Percentiles rank a stretch among this genome's conserved stretches.
These are phyloP conservation scores for Plebejus anna DNA, from an alignment of 2,888 invertebrate species.

Conservation along the genomic window DNA sequence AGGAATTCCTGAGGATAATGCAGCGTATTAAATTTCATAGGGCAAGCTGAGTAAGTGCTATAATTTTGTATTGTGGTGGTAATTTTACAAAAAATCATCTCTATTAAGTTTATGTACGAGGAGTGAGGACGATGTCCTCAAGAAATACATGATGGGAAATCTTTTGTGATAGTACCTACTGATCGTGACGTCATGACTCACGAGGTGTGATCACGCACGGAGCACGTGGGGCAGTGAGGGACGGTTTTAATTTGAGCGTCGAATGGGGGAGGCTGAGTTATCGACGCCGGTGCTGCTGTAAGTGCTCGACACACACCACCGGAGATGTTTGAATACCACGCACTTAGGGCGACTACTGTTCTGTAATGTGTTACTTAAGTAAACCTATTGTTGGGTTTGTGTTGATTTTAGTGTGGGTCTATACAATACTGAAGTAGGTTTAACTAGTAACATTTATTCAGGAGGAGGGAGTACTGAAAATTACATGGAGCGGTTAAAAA, in stretches of 20 bases:
- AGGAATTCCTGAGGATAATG: not conserved
- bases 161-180: not conserved
- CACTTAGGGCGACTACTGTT: not conserved
- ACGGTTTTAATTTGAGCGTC: constrained; percentile 69
- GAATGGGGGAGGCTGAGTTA: constrained; percentile 49
- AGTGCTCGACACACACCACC: constrained; percentile 2
- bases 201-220: not conserved
- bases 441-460: not conserved
- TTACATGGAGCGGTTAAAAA: not conserved
- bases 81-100: not conserved
- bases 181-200: not conserved
- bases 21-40: not conserved
- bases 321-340: not conserved
- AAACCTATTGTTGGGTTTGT: not conserved
- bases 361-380: not conserved
- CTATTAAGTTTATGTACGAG: not conserved
- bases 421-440: not conserved
- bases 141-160: not conserved
- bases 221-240: constrained; percentile 47
- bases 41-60: not conserved
- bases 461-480: not conserved
- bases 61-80: not conserved
- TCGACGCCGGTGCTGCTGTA: constrained; percentile 32
- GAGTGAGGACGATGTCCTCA: not conserved
- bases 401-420: not conserved